Evolutionary conservation across 2,113 vertebrate genomes (phyloP).

Genomic region (Crypturellus undulatus): DNA sequence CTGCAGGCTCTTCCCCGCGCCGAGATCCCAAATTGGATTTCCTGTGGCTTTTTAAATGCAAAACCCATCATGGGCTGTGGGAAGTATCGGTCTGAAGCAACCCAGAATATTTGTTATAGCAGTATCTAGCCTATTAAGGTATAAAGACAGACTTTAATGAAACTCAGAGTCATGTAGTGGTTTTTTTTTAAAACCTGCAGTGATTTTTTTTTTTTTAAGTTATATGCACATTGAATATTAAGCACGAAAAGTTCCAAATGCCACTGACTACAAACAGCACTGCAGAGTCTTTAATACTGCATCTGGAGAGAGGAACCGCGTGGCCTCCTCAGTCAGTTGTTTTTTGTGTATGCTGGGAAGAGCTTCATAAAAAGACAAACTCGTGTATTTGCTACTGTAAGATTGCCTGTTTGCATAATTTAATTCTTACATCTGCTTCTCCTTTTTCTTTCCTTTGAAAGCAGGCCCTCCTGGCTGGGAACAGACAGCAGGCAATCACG

Average conservation of each 20-base stretch:
- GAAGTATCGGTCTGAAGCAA: constrained; percentile 32
- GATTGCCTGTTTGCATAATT: constrained; percentile 52
- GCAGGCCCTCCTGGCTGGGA: constrained; percentile 23
- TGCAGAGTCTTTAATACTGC: neutral
- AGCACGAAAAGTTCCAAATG: neutral
- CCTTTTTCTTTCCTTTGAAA: constrained; percentile 39
- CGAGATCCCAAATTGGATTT: constrained; percentile 37
- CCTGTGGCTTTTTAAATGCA: constrained; percentile 45
- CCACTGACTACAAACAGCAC: neutral
- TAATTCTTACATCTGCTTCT: constrained; percentile 38
- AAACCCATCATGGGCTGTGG: neutral
- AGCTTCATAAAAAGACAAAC: constrained; percentile 4
- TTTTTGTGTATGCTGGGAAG: neutral
- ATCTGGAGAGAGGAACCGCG: neutral
- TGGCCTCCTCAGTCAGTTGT: neutral
- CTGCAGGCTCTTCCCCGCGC: neutral
- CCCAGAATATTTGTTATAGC: constrained; percentile 29
- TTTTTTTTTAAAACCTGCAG: constrained; percentile 20
- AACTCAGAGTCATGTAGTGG: neutral
- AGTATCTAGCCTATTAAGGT: neutral
- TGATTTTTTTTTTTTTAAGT: neutral
- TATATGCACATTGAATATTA: neutral
- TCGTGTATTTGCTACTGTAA: constrained; percentile 16
- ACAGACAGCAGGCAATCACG: neutral
- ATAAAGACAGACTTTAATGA: constrained; percentile 14